Percentiles rank a stretch among this genome's conserved stretches.
Conservation (phyloP, 1,140 invertebrate species). For the Parasteatoda tepidariorum region DNA sequence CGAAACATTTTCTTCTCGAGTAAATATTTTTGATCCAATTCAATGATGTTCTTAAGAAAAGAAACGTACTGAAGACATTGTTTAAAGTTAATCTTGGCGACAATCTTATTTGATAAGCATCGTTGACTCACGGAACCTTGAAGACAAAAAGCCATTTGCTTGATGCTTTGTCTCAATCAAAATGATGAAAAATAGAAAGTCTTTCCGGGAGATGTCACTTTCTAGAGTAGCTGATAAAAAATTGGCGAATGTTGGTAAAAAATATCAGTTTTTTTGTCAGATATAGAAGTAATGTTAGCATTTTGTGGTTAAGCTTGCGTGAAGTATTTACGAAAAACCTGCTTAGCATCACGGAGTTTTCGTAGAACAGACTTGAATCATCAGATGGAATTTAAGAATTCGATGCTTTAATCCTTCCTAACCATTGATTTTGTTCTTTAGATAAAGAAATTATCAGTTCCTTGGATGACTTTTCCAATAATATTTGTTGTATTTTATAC, state of each 20-base stretch:
- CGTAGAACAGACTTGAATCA: too few species aligned
- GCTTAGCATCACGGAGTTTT: too few species aligned
- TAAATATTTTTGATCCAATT: constrained; percentile 15
- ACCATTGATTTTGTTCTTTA: too few species aligned
- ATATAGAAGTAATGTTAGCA: background rate
- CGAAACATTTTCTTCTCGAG: too few species aligned
- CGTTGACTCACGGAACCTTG: constrained; percentile 29
- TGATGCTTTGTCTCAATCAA: background rate
- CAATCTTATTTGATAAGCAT: constrained; percentile 34
- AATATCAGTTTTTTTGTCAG: background rate
- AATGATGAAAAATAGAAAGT: constrained; percentile 19
- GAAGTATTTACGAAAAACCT: background rate
- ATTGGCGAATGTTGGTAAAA: background rate
- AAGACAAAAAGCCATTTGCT: constrained; percentile 10
- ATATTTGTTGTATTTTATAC: too few species aligned
- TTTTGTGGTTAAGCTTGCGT: background rate
- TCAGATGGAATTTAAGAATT: too few species aligned
- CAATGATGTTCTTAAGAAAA: constrained; percentile 17
- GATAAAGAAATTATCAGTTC: too few species aligned
- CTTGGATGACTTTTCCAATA: too few species aligned
- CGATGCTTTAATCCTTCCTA: too few species aligned
- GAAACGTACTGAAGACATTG: background rate
- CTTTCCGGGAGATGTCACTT: background rate
- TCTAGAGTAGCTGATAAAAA: background rate
- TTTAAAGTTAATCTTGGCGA: constrained; percentile 13